phyloP scores from a whole-genome alignment of 2,888 invertebrate species.

The Platycnemis pennipes region DNA sequence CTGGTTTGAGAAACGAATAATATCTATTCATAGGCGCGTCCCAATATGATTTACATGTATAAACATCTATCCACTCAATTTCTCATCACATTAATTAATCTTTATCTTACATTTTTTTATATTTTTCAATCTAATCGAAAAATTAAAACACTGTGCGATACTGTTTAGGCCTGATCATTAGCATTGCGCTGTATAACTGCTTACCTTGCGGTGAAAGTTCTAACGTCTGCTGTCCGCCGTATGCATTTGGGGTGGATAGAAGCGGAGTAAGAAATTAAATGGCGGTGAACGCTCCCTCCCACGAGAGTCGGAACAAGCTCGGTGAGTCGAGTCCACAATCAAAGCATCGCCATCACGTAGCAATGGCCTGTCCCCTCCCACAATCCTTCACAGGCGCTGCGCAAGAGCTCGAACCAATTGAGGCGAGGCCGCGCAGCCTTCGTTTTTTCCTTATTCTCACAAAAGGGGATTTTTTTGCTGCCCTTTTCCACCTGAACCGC shows the following conservation, averaged over 20 bases:
- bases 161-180: no score
- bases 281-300: background rate
- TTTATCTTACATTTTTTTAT: no score
- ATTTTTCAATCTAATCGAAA: no score
- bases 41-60: no score
- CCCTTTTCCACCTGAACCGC: constrained; percentile 42
- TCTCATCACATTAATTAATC: no score
- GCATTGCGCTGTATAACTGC: background rate
- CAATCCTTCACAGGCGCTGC: background rate
- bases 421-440: background rate
- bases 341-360: constrained; percentile 61
- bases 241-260: background rate
- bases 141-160: no score
- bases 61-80: no score
- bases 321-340: background rate
- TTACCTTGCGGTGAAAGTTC: background rate
- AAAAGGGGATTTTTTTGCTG: background rate
- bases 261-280: background rate
- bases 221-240: background rate
- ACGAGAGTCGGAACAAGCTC: background rate
- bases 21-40: no score
- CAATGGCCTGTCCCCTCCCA: constrained; percentile 28
- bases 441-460: background rate
- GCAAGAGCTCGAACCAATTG: constrained; percentile 59
- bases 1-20: no score